A percentile compares a stretch with the other conserved stretches of the same genome.
phyloP scores from a whole-genome alignment of 2,888 invertebrate species.

The Apomyelois bistriatella region DNA sequence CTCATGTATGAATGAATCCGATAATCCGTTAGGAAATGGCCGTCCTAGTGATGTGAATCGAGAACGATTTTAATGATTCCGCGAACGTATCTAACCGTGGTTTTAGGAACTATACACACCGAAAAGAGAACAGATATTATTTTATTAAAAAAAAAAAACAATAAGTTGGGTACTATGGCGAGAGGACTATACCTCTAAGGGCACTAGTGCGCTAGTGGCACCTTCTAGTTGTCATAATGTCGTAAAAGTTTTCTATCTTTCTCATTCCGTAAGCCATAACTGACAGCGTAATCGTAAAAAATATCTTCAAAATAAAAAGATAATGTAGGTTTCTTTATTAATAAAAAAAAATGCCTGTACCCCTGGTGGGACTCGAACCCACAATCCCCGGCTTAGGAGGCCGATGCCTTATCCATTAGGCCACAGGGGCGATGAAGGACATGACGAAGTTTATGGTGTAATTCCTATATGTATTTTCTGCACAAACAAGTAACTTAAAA shows the following conservation, averaged over 20 bases:
- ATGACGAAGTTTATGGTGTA: background rate
- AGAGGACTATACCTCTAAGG: no score
- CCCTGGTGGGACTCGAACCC: slow-evolving; percentile 89
- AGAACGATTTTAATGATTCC: slow-evolving; percentile 5
- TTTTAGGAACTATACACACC: background rate
- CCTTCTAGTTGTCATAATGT: no score
- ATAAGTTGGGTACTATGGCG: no score
- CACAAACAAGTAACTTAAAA: no score
- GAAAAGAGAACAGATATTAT: no score
- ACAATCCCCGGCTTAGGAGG: slow-evolving; percentile 89
- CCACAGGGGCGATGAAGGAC: slow-evolving; percentile 30
- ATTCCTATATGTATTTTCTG: background rate
- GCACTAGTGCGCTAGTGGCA: no score
- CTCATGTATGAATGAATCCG: background rate
- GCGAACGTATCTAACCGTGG: background rate
- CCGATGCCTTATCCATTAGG: slow-evolving; percentile 85
- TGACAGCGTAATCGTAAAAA: no score
- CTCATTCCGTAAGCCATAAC: no score
- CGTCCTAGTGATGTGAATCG: background rate
- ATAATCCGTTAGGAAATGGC: slow-evolving; percentile 1
- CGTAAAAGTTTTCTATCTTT: no score
- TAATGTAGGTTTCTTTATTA: background rate
- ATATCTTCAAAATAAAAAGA: no score
- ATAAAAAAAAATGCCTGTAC: slow-evolving; percentile 46
- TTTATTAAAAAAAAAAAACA: no score